Evolutionary conservation across 2,113 vertebrate species (phyloP), one percentile per base, ranked within the genome.

Genomic region (Psophia crepitans): DNA sequence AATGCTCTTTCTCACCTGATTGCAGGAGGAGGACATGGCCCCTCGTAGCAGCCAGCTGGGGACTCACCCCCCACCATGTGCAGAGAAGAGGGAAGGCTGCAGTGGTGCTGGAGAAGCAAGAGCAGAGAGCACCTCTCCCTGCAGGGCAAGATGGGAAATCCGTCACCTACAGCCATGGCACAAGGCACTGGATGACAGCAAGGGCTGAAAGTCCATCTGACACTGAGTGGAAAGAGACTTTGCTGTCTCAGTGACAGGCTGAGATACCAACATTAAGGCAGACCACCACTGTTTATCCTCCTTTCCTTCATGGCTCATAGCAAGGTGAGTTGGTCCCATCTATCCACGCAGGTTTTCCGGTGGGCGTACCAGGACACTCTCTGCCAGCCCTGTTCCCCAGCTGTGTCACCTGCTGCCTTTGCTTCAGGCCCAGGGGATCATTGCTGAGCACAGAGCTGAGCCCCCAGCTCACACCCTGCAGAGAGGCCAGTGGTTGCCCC

Each of bases 21-120:
- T 74, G n/a, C 27, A 63, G 68, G 61, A 85, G 37, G 43, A 51
- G 0, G 1, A 27, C 28, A 4, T 9, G 63, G 13, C 23, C 8
- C 23, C 39, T 78, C 28, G 24, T 43, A 68, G 32, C 32, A 82
- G 56, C 63, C 33, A 70, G 49, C 17, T 63, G 46, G 15, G 27
- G 30, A 61, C 8, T 8, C 18, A 6, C 11, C 14, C 4, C 12
- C 14, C 32, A n/a, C 27, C 26, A 32, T 1, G 0, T 27, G 11
- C 37, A 30, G 43, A 39, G 68, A 81, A 69, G 28, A 89, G 23
- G 68, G 17, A 75, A 81, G 28, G 33, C 41, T 75, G 54, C 32
- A 61, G 48, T 56, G 48, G 27, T 8, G 22, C 46, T 6, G 20
- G 41, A 75, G 80, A 84, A 80, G 61, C 10, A 75, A 61, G 18